Evolutionary conservation across 2,888 invertebrate species (phyloP).

Genomic region (Drosophila peninsularis): DNA sequence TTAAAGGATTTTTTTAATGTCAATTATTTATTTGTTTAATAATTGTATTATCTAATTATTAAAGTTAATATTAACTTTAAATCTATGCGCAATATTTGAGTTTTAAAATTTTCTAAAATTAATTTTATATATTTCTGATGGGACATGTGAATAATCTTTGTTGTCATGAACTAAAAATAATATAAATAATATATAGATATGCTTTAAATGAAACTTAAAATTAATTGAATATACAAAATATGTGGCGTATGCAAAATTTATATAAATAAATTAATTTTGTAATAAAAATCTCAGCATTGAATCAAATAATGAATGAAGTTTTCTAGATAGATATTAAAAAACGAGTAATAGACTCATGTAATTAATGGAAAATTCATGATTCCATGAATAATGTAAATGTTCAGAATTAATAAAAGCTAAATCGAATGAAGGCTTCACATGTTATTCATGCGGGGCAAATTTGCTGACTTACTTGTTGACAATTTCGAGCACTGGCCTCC

Average conservation of each 20-base stretch:
- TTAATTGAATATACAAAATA: not conserved
- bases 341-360: not conserved
- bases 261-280: not conserved
- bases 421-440: not conserved
- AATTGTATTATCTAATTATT: no score
- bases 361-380: not conserved
- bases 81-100: no score
- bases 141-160: no score
- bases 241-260: not conserved
- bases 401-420: not conserved
- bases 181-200: not conserved
- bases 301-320: not conserved
- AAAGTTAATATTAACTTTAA: no score
- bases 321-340: not conserved
- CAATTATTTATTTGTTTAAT: no score
- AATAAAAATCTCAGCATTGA: not conserved
- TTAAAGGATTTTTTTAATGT: no score
- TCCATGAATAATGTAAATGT: not conserved
- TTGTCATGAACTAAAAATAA: not conserved
- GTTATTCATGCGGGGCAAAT: conserved; percentile 8
- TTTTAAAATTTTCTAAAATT: no score
- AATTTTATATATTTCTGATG: no score
- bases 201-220: not conserved
- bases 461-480: conserved; percentile 47
- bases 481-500: conserved; percentile 7